Percentiles rank a stretch among this genome's conserved stretches.
phyloP scores from a whole-genome alignment of 1,140 invertebrate species.

The Stenopsyche tienmushanensis region DNA sequence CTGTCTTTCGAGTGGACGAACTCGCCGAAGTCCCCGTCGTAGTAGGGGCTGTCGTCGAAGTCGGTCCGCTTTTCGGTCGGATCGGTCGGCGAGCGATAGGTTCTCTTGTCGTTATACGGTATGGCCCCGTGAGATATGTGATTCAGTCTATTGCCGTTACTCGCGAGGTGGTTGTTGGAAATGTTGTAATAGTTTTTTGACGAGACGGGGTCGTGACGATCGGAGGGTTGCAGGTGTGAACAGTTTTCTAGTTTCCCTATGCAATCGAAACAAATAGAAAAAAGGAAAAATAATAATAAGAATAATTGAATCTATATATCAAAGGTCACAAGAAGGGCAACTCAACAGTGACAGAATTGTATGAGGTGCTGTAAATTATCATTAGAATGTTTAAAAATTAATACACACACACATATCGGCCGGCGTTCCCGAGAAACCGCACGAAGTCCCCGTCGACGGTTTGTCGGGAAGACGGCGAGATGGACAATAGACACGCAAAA shows the following conservation, averaged over 20 bases:
- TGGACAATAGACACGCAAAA: too few relatives aligned
- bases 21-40: constrained; percentile 29
- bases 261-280: constrained; percentile 41
- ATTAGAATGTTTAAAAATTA: constrained; percentile 16
- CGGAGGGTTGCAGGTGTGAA: constrained; percentile 51
- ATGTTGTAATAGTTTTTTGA: constrained; percentile 63
- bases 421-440: too few relatives aligned
- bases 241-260: constrained; percentile 59
- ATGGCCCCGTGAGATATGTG: constrained; percentile 53
- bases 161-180: constrained; percentile 58
- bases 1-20: constrained; percentile 49
- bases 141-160: constrained; percentile 54
- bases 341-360: constrained; percentile 28
- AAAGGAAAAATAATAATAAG: constrained; percentile 35
- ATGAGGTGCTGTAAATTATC: constrained; percentile 5
- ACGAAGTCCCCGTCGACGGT: too few relatives aligned
- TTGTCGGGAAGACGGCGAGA: too few relatives aligned
- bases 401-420: constrained; percentile 25
- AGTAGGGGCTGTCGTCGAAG: constrained; percentile 41
- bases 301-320: constrained; percentile 12
- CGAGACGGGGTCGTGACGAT: constrained; percentile 54
- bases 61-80: constrained; percentile 49
- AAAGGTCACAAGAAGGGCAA: too few relatives aligned
- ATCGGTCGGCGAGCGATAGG: constrained; percentile 45
- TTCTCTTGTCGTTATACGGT: constrained; percentile 48